Base-by-base conservation (phyloP, 2,888 invertebrate species). In the Orthosia gothica region DNA sequence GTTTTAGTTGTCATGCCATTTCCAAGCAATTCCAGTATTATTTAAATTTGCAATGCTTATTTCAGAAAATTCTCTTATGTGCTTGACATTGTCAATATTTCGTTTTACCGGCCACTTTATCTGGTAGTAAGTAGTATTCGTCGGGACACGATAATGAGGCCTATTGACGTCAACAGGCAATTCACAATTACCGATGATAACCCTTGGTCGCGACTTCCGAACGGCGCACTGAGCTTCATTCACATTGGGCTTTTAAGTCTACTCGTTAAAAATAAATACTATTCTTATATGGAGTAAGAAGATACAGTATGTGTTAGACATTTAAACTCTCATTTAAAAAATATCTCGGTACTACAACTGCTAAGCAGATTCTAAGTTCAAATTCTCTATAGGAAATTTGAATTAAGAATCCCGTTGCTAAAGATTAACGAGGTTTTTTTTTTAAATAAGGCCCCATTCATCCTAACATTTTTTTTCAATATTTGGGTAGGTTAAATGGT, bases 161-260 rank as follows among this genome's bases (percentile, higher is more conserved):
- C 50, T 70, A 63, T 85, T 87, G 87, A 86, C 87, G 87, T 87
- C 85, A 85, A 79, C 79, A 68, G 77, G 87, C 89, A 88, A 88
- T 88, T 82, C 89, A 89, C 89, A 90, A 91, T 90, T 86, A 82
- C 72, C 64, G 93, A 93, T 93, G 93, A 93, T 93, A 93, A 92
- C 93, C 92, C 87, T 73, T 82, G 91, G 92, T 91, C 92, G 86
- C 88, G 81, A 88, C 88, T 91, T 92, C 92, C 92, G 90, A 86
- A 75, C 85, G 69, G 18, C 65, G 79, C 59, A 76, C 75, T 76
- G 61, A 80, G 76, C 63, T 79, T 79, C 82, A 77, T 85, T 85
- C 77, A 82, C 70, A 63, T 57, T 58, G 70, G 67, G 54, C 82
- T 78, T 82, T 81, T 54, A 75, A 69, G 72, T 81, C 76, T 57